Evolutionary conservation across 2,113 vertebrate species (phyloP).

Genomic region (Paratilapia polleni): DNA sequence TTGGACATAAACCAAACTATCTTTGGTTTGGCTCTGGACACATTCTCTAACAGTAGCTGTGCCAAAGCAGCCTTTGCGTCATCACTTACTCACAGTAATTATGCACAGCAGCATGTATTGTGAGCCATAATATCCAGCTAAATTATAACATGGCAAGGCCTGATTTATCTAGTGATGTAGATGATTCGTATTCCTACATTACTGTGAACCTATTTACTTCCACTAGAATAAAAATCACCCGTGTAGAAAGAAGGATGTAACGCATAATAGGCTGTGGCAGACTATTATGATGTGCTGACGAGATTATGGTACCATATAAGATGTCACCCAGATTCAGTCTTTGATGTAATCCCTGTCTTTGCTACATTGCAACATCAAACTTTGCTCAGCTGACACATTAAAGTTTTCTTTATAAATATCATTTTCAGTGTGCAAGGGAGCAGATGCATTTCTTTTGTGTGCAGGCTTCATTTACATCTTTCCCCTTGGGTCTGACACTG

Average conservation of each 20-base stretch:
- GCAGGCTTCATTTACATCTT: conserved; percentile 43
- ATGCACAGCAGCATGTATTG: conserved; percentile 13
- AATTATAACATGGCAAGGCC: conserved; percentile 15
- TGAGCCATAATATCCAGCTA: conserved; percentile 24
- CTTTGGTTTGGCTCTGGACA: conserved; percentile 5
- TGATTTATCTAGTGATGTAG: conserved; percentile 10
- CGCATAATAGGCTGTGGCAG: conserved; percentile 35
- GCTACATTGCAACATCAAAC: conserved; percentile 39
- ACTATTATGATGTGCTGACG: conserved; percentile 61
- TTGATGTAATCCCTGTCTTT: conserved; percentile 63
- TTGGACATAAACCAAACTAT: conserved; percentile 30
- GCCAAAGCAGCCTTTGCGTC: conserved; percentile 19
- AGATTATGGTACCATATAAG: conserved; percentile 58
- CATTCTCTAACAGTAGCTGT: not conserved
- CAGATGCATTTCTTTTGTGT: conserved; percentile 45
- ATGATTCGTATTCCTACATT: conserved; percentile 9
- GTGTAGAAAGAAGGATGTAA: conserved; percentile 23
- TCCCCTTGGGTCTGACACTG: conserved; percentile 19
- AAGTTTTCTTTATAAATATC: conserved; percentile 38
- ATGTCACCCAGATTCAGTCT: conserved; percentile 45
- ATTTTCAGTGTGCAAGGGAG: not conserved
- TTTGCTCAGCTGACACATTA: conserved; percentile 48
- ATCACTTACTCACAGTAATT: conserved; percentile 36
- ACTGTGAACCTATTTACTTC: conserved; percentile 12
- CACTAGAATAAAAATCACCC: conserved; percentile 12